A percentile compares a stretch with the other conserved stretches of the same genome.
phyloP scores from a whole-genome alignment of 2,888 invertebrate genomes.

The Drosophila diplacantha region DNA sequence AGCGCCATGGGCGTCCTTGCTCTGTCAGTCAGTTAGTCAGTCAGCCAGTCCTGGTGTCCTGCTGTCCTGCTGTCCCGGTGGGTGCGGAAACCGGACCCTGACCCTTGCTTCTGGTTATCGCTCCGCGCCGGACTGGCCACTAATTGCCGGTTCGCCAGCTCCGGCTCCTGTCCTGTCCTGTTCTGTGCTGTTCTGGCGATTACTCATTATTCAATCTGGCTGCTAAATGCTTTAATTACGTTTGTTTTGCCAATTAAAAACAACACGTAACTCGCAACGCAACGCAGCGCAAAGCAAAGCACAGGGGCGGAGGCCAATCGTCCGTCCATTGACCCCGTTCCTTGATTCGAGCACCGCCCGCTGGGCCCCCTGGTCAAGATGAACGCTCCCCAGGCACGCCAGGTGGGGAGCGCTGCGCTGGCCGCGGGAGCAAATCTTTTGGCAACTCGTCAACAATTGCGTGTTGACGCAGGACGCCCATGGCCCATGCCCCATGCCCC shows the following conservation, averaged over 20 bases:
- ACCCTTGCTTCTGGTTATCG: constrained; percentile 6
- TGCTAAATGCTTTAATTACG: constrained; percentile 65
- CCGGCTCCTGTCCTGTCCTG: background rate
- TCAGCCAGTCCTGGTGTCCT: constrained; percentile 12
- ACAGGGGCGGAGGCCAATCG: constrained; percentile 43
- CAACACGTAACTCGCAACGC: constrained; percentile 40
- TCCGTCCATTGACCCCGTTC: constrained; percentile 56
- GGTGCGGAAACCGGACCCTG: background rate
- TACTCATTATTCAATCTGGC: constrained; percentile 64
- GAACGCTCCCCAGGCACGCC: constrained; percentile 60
- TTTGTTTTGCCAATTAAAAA: constrained; percentile 66
- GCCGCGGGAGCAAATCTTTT: constrained; percentile 42
- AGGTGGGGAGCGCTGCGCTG: constrained; percentile 31
- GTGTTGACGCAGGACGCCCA: constrained; percentile 52
- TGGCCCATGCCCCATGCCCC: constrained; percentile 17
- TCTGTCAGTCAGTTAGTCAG: constrained; percentile 13
- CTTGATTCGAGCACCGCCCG: background rate
- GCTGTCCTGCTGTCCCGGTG: too few species aligned
- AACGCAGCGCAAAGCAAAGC: background rate
- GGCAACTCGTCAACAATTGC: constrained; percentile 46
- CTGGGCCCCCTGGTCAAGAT: constrained; percentile 32
- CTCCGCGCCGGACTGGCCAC: constrained; percentile 19
- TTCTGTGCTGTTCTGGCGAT: constrained; percentile 35
- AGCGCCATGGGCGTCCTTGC: constrained; percentile 1
- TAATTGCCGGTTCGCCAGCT: constrained; percentile 47